Percentiles rank a stretch among this genome's conserved stretches.
These are phyloP conservation scores for Drosophila cyrtoloma DNA, from an alignment of 2,888 invertebrate species.

Conservation along the genomic window DNA sequence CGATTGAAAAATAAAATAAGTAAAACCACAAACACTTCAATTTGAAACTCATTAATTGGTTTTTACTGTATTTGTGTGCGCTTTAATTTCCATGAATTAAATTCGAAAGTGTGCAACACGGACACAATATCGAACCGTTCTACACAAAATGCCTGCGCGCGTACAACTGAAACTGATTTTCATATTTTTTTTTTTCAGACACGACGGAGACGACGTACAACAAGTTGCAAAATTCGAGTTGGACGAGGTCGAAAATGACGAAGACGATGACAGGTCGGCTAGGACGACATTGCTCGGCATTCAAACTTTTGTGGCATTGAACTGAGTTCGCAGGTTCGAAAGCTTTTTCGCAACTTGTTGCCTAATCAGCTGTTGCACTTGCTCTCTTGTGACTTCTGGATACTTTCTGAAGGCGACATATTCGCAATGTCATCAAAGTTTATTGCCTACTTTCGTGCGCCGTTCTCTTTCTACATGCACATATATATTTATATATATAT, in stretches of 20 bases:
- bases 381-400: conserved; percentile 11
- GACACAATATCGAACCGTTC: conserved; percentile 42
- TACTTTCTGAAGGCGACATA: conserved; percentile 6
- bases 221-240: conserved; percentile 79
- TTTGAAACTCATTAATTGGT: conserved; percentile 22
- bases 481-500: not conserved
- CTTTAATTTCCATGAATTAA: conserved; percentile 44
- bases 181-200: conserved; percentile 35
- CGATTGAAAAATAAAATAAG: conserved; percentile 1
- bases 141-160: conserved; percentile 69
- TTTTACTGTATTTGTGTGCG: conserved; percentile 31
- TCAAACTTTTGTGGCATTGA: conserved; percentile 68
- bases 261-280: conserved; percentile 22
- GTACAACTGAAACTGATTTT: conserved; percentile 75
- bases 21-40: conserved; percentile 15
- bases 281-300: conserved; percentile 30
- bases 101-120: conserved; percentile 19
- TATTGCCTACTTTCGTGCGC: not conserved
- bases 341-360: conserved; percentile 84
- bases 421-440: conserved; percentile 19
- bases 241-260: conserved; percentile 43
- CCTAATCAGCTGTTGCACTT: conserved; percentile 83
- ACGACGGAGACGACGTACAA: conserved; percentile 59
- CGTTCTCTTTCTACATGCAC: not conserved
- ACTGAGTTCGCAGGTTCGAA: conserved; percentile 68